phyloP scores from a whole-genome alignment of 2,797 vertebrate species.

The Amblyraja radiata region DNA sequence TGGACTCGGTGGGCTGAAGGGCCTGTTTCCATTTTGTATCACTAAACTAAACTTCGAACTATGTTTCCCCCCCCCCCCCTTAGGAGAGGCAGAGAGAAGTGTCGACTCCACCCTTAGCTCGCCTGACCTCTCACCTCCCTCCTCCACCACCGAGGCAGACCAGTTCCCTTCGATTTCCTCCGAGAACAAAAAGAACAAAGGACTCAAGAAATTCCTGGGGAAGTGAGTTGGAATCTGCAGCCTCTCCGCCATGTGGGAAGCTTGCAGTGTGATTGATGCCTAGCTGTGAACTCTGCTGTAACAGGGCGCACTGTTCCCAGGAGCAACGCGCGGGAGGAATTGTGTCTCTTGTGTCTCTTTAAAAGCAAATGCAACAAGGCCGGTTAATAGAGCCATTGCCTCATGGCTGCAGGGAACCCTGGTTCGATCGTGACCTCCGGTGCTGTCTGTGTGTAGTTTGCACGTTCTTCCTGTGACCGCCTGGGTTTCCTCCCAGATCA shows the following conservation, averaged over 20 bases:
- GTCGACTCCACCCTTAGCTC: constrained; percentile 55
- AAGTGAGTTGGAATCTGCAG: constrained; percentile 68
- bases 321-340: neutral
- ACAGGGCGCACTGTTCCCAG: neutral
- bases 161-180: constrained; percentile 71
- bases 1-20: too few relatives aligned
- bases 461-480: too few relatives aligned
- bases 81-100: constrained; percentile 69
- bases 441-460: too few relatives aligned
- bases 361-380: neutral
- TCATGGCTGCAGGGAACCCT: too few relatives aligned
- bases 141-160: constrained; percentile 64
- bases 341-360: neutral
- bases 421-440: too few relatives aligned
- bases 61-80: constrained; percentile 37
- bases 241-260: neutral
- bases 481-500: too few relatives aligned
- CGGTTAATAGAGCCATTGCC: neutral
- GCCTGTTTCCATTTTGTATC: too few relatives aligned
- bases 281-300: neutral
- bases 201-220: constrained; percentile 91
- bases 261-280: neutral
- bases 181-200: constrained; percentile 83
- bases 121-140: constrained; percentile 64
- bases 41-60: too few relatives aligned